Evolutionary conservation across 2,797 vertebrate species (phyloP).

Genomic region (Gymnodraco acuticeps): DNA sequence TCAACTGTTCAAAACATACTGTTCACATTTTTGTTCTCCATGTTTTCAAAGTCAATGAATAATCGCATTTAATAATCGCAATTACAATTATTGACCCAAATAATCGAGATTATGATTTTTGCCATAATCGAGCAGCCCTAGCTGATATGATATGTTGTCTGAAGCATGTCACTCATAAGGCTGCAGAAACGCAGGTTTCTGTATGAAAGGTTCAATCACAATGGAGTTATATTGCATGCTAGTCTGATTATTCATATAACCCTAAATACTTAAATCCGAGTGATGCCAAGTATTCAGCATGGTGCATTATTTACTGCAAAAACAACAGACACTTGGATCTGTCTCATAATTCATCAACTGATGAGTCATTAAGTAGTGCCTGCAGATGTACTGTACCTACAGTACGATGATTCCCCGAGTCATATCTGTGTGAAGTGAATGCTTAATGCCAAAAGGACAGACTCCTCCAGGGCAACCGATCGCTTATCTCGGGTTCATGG

Average conservation of each 20-base stretch:
- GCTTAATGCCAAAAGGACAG: conserved; percentile 28
- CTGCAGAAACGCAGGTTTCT: conserved; percentile 1
- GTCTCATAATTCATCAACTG: conserved; percentile 45
- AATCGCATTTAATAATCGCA: no score
- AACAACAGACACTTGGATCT: conserved; percentile 31
- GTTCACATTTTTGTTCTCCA: no score
- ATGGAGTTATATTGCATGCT: neutral
- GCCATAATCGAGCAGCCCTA: no score
- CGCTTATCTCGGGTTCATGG: conserved; percentile 36
- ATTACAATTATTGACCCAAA: no score
- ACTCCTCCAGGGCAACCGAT: conserved; percentile 31
- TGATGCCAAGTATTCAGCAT: conserved; percentile 15
- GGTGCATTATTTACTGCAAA: conserved; percentile 1
- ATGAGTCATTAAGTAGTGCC: conserved; percentile 51
- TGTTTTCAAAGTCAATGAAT: no score
- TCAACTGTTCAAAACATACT: no score
- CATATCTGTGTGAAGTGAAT: conserved; percentile 27
- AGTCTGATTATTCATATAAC: neutral
- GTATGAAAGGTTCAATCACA: neutral
- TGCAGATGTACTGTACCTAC: conserved; percentile 36
- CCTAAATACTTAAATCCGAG: conserved; percentile 25
- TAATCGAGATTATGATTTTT: no score
- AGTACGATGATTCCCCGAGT: conserved; percentile 24
- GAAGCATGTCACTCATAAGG: conserved; percentile 5
- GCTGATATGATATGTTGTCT: conserved; percentile 10